Conservation (phyloP, 2,888 invertebrate species). For the Macaria notata region DNA sequence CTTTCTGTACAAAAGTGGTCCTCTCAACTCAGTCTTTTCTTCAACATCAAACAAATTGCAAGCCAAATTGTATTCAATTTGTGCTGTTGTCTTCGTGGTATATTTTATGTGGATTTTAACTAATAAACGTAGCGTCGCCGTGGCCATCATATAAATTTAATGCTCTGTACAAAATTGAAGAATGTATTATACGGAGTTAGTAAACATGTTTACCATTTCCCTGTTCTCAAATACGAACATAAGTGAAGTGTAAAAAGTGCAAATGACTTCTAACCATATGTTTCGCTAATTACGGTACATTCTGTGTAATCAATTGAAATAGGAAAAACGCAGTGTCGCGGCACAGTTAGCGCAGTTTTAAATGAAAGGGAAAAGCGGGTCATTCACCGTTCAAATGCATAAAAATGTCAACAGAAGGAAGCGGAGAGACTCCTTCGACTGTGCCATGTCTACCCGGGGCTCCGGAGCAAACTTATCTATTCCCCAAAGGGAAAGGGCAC, state of each 20-base stretch:
- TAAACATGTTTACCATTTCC: slow-evolving; percentile 43
- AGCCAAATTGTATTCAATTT: slow-evolving; percentile 11
- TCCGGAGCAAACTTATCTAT: slow-evolving; percentile 78
- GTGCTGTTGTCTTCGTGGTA: slow-evolving; percentile 35
- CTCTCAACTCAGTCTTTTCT: slow-evolving; percentile 1
- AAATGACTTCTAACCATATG: slow-evolving; percentile 77
- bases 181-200: slow-evolving; percentile 31
- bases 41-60: slow-evolving; percentile 7
- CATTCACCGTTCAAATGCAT: slow-evolving; percentile 80
- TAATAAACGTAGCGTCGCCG: slow-evolving; percentile 52
- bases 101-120: slow-evolving; percentile 32
- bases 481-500: slow-evolving; percentile 84
- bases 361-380: slow-evolving; percentile 70
- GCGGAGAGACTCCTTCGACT: slow-evolving; percentile 81
- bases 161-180: slow-evolving; percentile 37
- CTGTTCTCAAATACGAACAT: slow-evolving; percentile 46
- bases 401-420: slow-evolving; percentile 86
- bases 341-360: slow-evolving; percentile 57
- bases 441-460: slow-evolving; percentile 76
- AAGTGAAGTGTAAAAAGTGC: slow-evolving; percentile 70
- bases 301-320: slow-evolving; percentile 41
- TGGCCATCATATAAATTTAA: slow-evolving; percentile 46
- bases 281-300: slow-evolving; percentile 58
- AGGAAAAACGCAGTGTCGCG: slow-evolving; percentile 48
- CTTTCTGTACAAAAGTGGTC: no score